phyloP scores from a whole-genome alignment of 2,888 invertebrate genomes.

The Mythimna albipuncta region DNA sequence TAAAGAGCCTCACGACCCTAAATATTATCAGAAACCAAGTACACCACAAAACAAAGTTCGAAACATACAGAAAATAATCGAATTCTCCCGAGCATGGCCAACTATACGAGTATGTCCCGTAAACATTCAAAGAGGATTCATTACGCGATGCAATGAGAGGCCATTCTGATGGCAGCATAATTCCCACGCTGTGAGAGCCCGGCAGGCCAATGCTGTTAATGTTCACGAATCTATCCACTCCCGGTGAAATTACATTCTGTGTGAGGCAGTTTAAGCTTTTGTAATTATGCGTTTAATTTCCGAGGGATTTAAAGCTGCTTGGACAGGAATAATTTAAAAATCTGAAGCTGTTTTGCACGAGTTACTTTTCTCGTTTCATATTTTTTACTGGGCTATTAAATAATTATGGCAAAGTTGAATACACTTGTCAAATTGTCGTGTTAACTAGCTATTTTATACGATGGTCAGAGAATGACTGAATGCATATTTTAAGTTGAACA shows the following conservation, averaged over 20 bases:
- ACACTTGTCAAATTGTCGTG: neutral
- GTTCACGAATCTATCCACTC: conserved; percentile 10
- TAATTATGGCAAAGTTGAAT: neutral
- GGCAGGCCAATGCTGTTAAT: conserved; percentile 25
- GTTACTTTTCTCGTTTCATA: neutral
- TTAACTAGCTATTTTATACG: neutral
- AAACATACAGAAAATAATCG: conserved; percentile 5
- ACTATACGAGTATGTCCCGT: neutral
- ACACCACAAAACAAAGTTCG: neutral
- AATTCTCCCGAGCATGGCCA: neutral
- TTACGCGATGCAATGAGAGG: conserved; percentile 37
- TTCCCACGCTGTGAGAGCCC: neutral
- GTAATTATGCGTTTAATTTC: conserved; percentile 29
- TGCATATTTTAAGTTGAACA: too few relatives aligned
- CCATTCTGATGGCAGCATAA: conserved; percentile 22
- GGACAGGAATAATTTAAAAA: conserved; percentile 4
- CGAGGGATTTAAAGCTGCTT: neutral
- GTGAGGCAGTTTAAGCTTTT: conserved; percentile 25
- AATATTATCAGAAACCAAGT: neutral
- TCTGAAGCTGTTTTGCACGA: neutral
- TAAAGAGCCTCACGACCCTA: too few relatives aligned
- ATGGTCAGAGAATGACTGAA: too few relatives aligned
- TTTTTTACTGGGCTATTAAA: neutral
- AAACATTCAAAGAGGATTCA: conserved; percentile 40
- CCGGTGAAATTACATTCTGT: conserved; percentile 15